A percentile compares a stretch with the other conserved stretches of the same genome.
Evolutionary conservation across 1,140 invertebrate species (phyloP).

Genomic region (Agrypnia vestita): DNA sequence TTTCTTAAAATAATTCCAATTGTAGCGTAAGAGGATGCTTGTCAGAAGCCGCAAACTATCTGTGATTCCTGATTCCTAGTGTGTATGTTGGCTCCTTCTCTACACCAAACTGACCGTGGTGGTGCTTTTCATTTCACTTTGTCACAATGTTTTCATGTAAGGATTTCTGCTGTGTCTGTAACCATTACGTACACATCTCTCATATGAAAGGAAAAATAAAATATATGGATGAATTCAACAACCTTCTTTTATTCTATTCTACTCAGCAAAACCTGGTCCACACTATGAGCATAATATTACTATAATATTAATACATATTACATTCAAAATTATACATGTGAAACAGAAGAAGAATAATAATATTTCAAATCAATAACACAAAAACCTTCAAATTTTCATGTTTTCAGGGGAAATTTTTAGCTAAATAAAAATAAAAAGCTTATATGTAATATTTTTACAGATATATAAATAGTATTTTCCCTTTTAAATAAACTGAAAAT

Average conservation of each 20-base stretch:
- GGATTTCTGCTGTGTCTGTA: constrained; percentile 58
- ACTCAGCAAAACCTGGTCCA: too few species aligned
- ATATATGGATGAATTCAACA: constrained; percentile 57
- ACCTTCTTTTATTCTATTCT: constrained; percentile 26
- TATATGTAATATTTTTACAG: too few species aligned
- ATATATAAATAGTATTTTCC: too few species aligned
- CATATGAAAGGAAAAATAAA: constrained; percentile 61
- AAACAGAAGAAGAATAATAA: too few species aligned
- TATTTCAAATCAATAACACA: too few species aligned
- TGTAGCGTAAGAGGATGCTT: constrained; percentile 46
- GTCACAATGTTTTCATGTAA: constrained; percentile 56
- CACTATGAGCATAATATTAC: too few species aligned
- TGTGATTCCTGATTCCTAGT: constrained; percentile 53
- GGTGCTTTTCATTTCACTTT: constrained; percentile 50
- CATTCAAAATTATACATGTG: too few species aligned
- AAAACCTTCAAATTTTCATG: too few species aligned
- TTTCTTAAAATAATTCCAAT: constrained; percentile 46
- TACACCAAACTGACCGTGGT: constrained; percentile 26
- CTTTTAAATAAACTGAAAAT: too few species aligned
- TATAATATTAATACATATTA: too few species aligned
- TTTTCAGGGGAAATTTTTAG: too few species aligned
- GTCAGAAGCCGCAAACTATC: constrained; percentile 44
- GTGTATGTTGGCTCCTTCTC: constrained; percentile 43
- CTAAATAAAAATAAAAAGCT: too few species aligned
- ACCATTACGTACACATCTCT: constrained; percentile 60